Evolutionary conservation across 2,888 invertebrate genomes (phyloP).

Genomic region (Archips crataeganus): DNA sequence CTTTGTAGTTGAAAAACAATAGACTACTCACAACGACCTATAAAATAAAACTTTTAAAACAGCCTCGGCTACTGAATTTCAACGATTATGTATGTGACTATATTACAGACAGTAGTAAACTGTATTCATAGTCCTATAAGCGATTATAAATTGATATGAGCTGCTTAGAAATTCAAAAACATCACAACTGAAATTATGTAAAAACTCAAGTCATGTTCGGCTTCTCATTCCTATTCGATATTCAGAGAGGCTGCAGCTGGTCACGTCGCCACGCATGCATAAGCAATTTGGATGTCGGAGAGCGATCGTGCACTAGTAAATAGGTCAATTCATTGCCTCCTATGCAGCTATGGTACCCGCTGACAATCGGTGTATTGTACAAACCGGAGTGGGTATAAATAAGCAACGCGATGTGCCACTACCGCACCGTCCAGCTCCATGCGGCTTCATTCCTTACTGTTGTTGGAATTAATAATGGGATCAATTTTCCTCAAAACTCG

Average conservation of each 20-base stretch:
- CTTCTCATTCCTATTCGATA: conserved; percentile 56
- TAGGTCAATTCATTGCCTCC: conserved; percentile 73
- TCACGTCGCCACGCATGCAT: conserved; percentile 79
- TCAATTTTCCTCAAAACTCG: neutral
- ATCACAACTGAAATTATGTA: neutral
- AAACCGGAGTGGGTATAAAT: conserved; percentile 25
- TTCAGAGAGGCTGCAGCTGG: conserved; percentile 70
- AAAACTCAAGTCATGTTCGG: conserved; percentile 7
- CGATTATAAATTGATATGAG: neutral
- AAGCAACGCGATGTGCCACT: conserved; percentile 11
- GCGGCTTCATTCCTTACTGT: neutral
- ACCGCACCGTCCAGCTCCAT: conserved; percentile 1
- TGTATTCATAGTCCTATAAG: neutral
- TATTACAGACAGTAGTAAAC: neutral
- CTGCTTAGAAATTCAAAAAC: neutral
- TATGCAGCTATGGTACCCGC: conserved; percentile 42
- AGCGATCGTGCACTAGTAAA: conserved; percentile 73
- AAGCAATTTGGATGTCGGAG: conserved; percentile 71
- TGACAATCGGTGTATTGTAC: conserved; percentile 44
- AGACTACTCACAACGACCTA: conserved; percentile 59
- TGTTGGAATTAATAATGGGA: neutral
- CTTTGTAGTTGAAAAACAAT: conserved; percentile 65
- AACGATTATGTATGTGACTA: conserved; percentile 3
- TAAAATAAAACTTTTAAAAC: conserved; percentile 48
- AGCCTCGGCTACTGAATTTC: neutral